Percentiles rank a stretch among this genome's conserved stretches.
Conservation (phyloP, 2,113 vertebrate species). For the Artemisiospiza belli region DNA sequence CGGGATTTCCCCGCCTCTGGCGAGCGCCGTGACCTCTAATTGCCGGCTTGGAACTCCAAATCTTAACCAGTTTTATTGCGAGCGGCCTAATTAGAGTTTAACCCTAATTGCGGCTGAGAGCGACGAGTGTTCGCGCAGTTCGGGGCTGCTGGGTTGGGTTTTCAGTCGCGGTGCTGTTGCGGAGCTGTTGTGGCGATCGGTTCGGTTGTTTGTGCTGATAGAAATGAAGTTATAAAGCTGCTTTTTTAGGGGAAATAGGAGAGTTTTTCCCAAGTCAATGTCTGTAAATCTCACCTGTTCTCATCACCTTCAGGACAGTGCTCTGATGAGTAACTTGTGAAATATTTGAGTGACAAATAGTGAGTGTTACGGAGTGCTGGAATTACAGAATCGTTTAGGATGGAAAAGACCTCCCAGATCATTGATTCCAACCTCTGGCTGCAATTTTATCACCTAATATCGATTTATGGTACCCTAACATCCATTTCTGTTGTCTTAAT, state of each 20-base stretch:
- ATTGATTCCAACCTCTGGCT: rapidly evolving
- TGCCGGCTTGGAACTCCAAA: background rate
- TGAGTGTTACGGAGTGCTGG: background rate
- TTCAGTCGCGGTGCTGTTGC: rapidly evolving
- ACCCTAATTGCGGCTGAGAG: background rate
- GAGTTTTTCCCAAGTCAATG: rapidly evolving
- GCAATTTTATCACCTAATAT: too few relatives aligned
- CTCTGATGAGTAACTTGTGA: background rate
- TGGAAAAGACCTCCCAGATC: background rate
- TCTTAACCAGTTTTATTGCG: background rate
- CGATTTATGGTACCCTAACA: background rate
- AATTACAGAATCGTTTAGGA: background rate
- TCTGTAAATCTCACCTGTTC: rapidly evolving
- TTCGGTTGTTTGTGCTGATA: rapidly evolving
- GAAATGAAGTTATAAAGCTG: background rate
- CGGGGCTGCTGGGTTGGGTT: background rate
- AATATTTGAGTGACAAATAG: background rate
- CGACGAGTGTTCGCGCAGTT: rapidly evolving
- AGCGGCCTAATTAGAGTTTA: background rate
- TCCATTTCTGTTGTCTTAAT: background rate
- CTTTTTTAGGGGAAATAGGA: background rate
- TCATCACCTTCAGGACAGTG: rapidly evolving
- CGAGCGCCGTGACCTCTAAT: background rate
- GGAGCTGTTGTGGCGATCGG: rapidly evolving
- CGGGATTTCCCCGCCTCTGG: background rate